Base-by-base conservation (phyloP, 2,113 vertebrate species). In the Poeciliopsis turrubarensis region DNA sequence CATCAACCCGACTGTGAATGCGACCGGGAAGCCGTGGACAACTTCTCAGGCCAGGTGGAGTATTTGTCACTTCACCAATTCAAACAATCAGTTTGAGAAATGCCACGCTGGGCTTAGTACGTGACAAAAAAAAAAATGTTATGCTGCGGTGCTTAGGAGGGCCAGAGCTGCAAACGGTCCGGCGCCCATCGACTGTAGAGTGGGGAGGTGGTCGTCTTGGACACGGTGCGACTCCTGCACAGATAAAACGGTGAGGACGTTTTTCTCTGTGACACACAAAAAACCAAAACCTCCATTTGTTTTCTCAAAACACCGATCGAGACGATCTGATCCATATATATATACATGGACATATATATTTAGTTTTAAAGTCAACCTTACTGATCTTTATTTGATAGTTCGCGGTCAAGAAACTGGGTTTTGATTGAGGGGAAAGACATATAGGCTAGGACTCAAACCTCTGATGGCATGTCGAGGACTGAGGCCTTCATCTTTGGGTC, bases 161-260 rank as follows among this genome's bases (percentile, higher is more conserved):
- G n/a, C 77, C 65, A 89, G 93, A 87, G 78, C 73, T 66, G 81
- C 81, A 34, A 62, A 75, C 60, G 83, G 37, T 17, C 89, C 88
- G 0, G 41, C 6, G 80, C 93, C 96, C 0, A 86, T 96, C 1
- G 31, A 94, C 90, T 99, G 98, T 79, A 92, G 70, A 69, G 81
- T 97, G 81, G 91, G 93, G 69, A 84, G 65, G 39, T 99, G 98
- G 98, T 95, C 96, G 4, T 60, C 87, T 39, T 99, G 98, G 98
- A 96, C 95, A 2, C 80, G 92, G 0, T 99, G 98, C 86, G 90
- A 94, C 76, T 87, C 95, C 61, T 99, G 97, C 87, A 96, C 96
- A 84, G 89, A 94, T 31, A 94, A 84, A 88, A 95, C 89, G 95
- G 98, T 98, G 65, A 67, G 32, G 2, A n/a, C n/a, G 9, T 27